phyloP scores from a whole-genome alignment of 2,797 vertebrate species.

The Mormyrops attenuatus region DNA sequence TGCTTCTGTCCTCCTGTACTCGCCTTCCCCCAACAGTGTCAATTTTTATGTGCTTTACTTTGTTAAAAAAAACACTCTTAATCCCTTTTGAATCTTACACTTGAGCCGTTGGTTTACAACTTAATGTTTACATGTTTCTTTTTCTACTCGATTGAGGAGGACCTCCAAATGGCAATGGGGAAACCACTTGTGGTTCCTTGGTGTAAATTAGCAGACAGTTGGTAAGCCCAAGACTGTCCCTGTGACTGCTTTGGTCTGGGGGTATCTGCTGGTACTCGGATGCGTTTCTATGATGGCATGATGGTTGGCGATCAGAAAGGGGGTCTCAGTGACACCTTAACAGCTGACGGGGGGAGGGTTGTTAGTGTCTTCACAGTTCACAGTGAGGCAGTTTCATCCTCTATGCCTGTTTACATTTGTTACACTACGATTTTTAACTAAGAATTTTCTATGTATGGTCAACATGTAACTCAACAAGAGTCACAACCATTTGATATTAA shows the following conservation, averaged over 20 bases:
- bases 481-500: neutral
- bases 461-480: neutral
- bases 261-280: neutral
- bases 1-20: neutral
- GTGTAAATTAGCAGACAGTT: neutral
- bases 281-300: neutral
- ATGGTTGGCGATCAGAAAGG: neutral
- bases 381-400: neutral
- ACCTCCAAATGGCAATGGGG: neutral
- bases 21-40: neutral
- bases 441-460: neutral
- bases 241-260: neutral
- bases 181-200: neutral
- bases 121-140: slow-evolving; percentile 34
- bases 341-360: neutral
- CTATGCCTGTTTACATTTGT: neutral
- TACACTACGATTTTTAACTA: slow-evolving; percentile 27
- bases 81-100: neutral
- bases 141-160: neutral
- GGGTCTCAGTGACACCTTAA: neutral
- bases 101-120: slow-evolving; percentile 24
- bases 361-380: neutral
- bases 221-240: neutral
- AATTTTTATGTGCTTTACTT: neutral
- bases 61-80: neutral